These are phyloP conservation scores for Cyclina sinensis DNA, from an alignment of 1,140 invertebrate genomes.

Conservation along the genomic window DNA sequence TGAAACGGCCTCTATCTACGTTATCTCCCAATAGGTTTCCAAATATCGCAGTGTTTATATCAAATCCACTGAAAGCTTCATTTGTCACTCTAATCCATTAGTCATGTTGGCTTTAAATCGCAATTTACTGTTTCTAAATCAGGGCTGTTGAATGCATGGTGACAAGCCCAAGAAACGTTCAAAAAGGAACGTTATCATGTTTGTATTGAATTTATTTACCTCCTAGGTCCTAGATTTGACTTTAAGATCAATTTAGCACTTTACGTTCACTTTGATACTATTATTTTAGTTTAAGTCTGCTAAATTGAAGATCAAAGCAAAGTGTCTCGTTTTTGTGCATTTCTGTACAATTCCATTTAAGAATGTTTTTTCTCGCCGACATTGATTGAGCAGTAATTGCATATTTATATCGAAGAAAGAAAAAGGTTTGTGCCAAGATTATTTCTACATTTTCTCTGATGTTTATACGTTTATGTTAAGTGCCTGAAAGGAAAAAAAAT, in stretches of 20 bases:
- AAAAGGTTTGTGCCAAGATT: too few relatives aligned
- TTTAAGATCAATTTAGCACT: not conserved
- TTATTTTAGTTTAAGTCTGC: too few relatives aligned
- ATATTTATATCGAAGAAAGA: too few relatives aligned
- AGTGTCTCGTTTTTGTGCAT: too few relatives aligned
- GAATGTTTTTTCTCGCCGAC: too few relatives aligned
- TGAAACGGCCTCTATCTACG: not conserved
- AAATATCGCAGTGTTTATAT: slow-evolving; percentile 22
- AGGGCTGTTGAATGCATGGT: not conserved
- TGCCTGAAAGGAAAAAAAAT: too few relatives aligned
- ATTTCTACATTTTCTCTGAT: too few relatives aligned
- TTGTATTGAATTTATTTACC: slow-evolving; percentile 5
- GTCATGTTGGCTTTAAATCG: not conserved
- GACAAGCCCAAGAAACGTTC: not conserved
- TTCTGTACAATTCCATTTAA: too few relatives aligned
- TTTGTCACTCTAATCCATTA: not conserved
- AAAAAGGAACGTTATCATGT: not conserved
- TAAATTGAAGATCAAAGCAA: not conserved
- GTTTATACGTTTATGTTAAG: too few relatives aligned
- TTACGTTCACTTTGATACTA: not conserved
- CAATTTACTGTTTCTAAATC: slow-evolving; percentile 31
- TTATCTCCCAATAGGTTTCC: not conserved
- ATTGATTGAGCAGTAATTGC: too few relatives aligned
- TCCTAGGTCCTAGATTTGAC: slow-evolving; percentile 2
- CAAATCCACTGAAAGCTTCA: not conserved